Base-by-base conservation (phyloP, 2,797 vertebrate genomes). In the Octomys mimax region DNA sequence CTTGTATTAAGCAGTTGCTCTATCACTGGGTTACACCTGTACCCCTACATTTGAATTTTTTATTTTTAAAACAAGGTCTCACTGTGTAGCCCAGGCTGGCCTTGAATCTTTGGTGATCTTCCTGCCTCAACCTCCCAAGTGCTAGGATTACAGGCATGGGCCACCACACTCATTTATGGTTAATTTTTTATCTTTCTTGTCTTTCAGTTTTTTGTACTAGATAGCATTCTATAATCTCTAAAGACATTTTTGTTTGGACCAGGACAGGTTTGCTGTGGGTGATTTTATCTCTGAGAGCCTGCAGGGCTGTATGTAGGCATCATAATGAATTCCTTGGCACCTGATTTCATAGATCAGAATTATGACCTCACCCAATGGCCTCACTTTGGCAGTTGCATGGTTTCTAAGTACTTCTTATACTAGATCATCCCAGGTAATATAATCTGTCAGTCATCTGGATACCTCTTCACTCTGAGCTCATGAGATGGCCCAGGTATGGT, bases 281-380 rank as follows among this genome's bases (percentile, higher is more conserved):
- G 36, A 12, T 54, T 89, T 64, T 33, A 21, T 90, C 66, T 87
- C 93, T 46, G 42, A 54, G 22, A 79, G 28, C 49, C 85, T 96
- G 13, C 39, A 24, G 16, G 24, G 31, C 81, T 83, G 12, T 33
- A 13, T 33, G 36, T 83, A 33, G 31, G 36, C 28, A 49, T 93
- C 91, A 94, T 89, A 62, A 81, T 95, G 75, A 70, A 62, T 87
- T 85, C 81, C 93, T 87, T 95, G 77, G 88, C 86, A 95, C 96
- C 88, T 93, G 92, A 94, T 73, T 77, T 90, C 91, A 89, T 64
- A 93, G 85, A 77, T 77, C 66, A 79, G 52, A 87, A 97, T 96
- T 98, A 79, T 98, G 95, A 98, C 88, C 95, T 98, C 96, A 97
- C 62, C 83, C 88, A 88, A 93, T 70, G 91, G 54, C n/a, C 2